Percentiles rank a stretch among this genome's conserved stretches.
phyloP scores from a whole-genome alignment of 2,113 vertebrate genomes.

The Riparia riparia region DNA sequence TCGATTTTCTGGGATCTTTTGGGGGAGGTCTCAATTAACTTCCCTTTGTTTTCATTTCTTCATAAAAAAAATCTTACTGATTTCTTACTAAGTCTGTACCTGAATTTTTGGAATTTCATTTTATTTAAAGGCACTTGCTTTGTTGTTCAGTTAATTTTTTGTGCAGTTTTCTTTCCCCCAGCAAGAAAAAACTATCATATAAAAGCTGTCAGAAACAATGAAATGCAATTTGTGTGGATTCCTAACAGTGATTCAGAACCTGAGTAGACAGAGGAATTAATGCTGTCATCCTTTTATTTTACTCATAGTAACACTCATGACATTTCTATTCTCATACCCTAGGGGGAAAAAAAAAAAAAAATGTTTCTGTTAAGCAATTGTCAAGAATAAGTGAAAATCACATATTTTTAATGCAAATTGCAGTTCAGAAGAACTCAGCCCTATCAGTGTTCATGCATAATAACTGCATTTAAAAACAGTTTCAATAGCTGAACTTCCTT shows the following conservation, averaged over 20 bases:
- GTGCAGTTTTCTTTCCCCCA: neutral
- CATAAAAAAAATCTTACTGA: neutral
- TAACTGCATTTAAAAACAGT: neutral
- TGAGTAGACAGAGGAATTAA: neutral
- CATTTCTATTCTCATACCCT: neutral
- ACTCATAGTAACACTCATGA: neutral
- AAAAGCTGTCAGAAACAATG: neutral
- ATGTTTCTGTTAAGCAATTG: neutral
- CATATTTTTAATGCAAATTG: neutral
- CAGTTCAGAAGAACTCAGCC: neutral
- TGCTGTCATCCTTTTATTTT: neutral
- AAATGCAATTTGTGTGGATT: neutral
- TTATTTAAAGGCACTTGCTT: neutral
- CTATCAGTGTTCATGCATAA: accelerated
- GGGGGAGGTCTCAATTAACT: neutral
- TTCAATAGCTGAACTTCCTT: neutral
- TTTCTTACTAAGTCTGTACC: neutral
- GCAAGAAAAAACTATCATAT: neutral
- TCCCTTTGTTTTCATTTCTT: neutral
- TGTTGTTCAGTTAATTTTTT: neutral
- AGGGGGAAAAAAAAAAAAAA: neutral
- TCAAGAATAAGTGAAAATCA: neutral
- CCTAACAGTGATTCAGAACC: neutral
- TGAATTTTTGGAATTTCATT: neutral
- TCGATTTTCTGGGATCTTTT: neutral